These are phyloP conservation scores for Lucilia cuprina DNA, from an alignment of 1,140 invertebrate species.

Conservation along the genomic window DNA sequence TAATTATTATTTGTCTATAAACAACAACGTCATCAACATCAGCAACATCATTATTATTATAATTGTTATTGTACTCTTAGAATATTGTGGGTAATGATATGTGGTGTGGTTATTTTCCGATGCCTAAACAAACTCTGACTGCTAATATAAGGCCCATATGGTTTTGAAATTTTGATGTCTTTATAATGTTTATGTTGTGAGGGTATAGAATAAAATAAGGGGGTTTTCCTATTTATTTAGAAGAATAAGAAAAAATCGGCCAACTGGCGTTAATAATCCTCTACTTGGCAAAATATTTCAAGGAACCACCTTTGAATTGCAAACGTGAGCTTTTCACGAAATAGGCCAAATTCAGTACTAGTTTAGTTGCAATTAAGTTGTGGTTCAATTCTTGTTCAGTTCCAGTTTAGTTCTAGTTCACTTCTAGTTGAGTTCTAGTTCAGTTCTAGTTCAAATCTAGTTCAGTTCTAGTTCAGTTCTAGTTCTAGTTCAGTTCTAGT, in stretches of 20 bases:
- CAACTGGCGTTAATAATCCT: no score
- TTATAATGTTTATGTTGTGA: background rate
- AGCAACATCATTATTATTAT: background rate
- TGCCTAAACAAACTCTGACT: slow-evolving; percentile 19
- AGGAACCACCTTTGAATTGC: no score
- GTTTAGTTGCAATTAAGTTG: no score
- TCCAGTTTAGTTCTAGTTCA: no score
- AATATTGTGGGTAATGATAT: slow-evolving; percentile 2
- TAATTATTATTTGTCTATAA: background rate
- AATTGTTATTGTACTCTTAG: background rate
- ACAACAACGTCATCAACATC: background rate
- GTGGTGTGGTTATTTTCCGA: slow-evolving; percentile 20
- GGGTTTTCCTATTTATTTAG: background rate
- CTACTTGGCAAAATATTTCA: no score
- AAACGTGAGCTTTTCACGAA: no score
- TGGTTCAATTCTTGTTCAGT: no score
- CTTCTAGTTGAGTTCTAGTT: no score
- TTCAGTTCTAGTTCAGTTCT: no score
- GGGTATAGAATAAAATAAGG: background rate
- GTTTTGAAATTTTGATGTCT: background rate
- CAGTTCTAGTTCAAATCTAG: no score
- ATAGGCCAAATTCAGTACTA: no score
- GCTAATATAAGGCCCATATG: background rate
- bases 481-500: no score
- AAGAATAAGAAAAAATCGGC: background rate